Percentiles rank a stretch among this genome's conserved stretches.
phyloP scores from a whole-genome alignment of 2,113 vertebrate genomes.

The Bombycilla garrulus region DNA sequence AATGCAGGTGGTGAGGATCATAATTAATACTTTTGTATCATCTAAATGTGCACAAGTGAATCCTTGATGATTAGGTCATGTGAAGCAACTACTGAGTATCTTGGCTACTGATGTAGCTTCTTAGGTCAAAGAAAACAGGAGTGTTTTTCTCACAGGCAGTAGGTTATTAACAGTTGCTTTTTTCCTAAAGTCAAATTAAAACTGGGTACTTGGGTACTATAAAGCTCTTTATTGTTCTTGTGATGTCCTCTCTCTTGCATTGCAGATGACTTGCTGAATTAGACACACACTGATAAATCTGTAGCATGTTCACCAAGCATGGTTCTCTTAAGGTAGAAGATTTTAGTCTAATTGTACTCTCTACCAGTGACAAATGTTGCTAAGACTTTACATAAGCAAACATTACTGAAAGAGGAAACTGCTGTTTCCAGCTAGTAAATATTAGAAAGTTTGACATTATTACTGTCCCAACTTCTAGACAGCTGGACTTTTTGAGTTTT shows the following conservation, averaged over 20 bases:
- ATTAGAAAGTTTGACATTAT: not conserved
- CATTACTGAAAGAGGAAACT: not conserved
- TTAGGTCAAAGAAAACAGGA: not conserved
- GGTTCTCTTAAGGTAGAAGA: not conserved
- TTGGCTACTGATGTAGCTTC: not conserved
- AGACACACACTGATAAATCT: not conserved
- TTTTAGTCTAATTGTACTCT: not conserved
- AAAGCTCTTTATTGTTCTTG: constrained; percentile 13
- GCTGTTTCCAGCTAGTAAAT: not conserved
- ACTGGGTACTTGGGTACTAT: not conserved
- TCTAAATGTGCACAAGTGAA: not conserved
- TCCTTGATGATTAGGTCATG: not conserved
- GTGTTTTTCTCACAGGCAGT: not conserved
- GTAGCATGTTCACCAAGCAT: not conserved
- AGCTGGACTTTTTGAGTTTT: not conserved
- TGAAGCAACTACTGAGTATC: not conserved
- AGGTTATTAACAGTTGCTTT: not conserved
- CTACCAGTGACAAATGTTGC: not conserved
- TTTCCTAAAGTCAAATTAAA: constrained; percentile 30
- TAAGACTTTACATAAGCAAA: not conserved
- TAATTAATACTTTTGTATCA: not conserved
- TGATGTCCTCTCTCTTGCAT: not conserved
- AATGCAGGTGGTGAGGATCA: not conserved
- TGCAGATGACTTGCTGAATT: constrained; percentile 11
- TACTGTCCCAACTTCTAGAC: not conserved